These are phyloP conservation scores for Sebastes iracundus DNA, from an alignment of 2,797 vertebrate genomes.

Conservation along the genomic window DNA sequence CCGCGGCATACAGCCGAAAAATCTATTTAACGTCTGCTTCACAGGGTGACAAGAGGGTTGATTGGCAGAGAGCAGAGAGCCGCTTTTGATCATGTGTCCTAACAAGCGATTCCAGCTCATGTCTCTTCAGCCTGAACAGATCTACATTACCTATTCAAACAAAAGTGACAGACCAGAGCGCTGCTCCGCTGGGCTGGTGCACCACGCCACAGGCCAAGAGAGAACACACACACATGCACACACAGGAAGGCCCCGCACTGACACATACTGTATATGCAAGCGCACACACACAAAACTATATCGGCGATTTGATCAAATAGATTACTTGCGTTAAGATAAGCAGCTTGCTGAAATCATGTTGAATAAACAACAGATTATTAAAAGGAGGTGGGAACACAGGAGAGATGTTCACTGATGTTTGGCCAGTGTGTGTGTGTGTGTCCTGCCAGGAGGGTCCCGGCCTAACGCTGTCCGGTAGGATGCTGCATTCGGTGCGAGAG, in stretches of 20 bases:
- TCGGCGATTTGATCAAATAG: slow-evolving; percentile 86
- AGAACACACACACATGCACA: slow-evolving; percentile 48
- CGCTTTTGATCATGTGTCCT: slow-evolving; percentile 98
- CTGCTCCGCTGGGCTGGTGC: slow-evolving; percentile 87
- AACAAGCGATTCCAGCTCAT: slow-evolving; percentile 98
- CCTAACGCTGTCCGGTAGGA: slow-evolving; percentile 25
- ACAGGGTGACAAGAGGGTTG: slow-evolving; percentile 93
- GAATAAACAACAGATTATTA: slow-evolving; percentile 89
- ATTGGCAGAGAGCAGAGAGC: slow-evolving; percentile 95
- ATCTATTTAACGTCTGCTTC: slow-evolving; percentile 96
- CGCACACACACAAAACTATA: slow-evolving; percentile 13
- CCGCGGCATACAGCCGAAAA: slow-evolving; percentile 86
- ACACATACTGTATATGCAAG: slow-evolving; percentile 6
- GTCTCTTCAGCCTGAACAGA: slow-evolving; percentile 93
- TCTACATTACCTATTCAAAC: slow-evolving; percentile 98
- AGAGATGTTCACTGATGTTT: slow-evolving; percentile 57
- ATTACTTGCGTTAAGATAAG: slow-evolving; percentile 88
- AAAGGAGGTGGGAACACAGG: slow-evolving; percentile 63
- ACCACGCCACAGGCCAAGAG: slow-evolving; percentile 85
- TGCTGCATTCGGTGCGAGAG: slow-evolving; percentile 28
- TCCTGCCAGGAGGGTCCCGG: slow-evolving; percentile 49
- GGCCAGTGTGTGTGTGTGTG: slow-evolving; percentile 27
- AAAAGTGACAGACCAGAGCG: slow-evolving; percentile 95
- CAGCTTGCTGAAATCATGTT: slow-evolving; percentile 87
- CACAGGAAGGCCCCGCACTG: slow-evolving; percentile 55